Evolutionary conservation across 2,888 invertebrate species (phyloP).

Genomic region (Allophyes oxyacanthae): DNA sequence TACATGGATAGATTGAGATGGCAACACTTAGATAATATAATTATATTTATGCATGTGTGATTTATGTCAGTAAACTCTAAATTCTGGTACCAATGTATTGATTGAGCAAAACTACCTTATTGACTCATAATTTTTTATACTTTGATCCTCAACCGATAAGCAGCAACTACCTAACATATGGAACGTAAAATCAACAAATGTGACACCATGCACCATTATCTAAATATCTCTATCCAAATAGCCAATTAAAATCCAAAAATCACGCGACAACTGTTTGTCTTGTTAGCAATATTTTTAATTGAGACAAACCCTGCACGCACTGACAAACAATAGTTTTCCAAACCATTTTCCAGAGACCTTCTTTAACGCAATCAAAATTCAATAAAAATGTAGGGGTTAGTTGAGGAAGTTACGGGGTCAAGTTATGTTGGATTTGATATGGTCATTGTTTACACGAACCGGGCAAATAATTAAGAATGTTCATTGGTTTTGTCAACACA

Average conservation of each 20-base stretch:
- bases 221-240: conserved; percentile 79
- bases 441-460: conserved; percentile 85
- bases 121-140: no score
- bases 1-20: no score
- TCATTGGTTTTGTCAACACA: conserved; percentile 88
- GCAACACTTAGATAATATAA: no score
- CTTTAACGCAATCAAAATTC: conserved; percentile 7
- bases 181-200: conserved; percentile 37
- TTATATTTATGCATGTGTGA: no score
- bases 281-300: conserved; percentile 88
- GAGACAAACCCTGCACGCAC: conserved; percentile 79
- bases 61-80: no score
- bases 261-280: conserved; percentile 85
- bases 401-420: conserved; percentile 56
- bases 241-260: conserved; percentile 83
- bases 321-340: conserved; percentile 80
- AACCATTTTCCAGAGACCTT: conserved; percentile 60
- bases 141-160: neutral
- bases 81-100: no score
- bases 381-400: conserved; percentile 26
- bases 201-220: conserved; percentile 59
- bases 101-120: neutral
- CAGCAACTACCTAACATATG: conserved; percentile 27
- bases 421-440: conserved; percentile 63
- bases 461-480: conserved; percentile 88